A percentile compares a stretch with the other conserved stretches of the same genome.
Evolutionary conservation across 2,113 vertebrate species (phyloP).

Genomic region (Rhynchomys soricoides): DNA sequence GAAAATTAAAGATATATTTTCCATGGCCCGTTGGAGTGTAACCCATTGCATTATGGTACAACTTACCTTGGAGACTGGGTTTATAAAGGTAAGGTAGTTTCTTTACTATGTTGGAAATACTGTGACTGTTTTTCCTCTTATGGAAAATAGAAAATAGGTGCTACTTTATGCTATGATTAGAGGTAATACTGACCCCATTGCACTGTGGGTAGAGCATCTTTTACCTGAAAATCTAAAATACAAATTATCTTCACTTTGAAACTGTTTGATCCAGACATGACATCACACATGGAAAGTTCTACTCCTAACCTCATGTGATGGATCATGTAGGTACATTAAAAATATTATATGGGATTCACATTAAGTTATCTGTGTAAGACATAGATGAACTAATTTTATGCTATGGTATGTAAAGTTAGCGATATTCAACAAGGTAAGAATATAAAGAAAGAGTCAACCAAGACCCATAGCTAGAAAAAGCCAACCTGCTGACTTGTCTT

Average conservation of each 20-base stretch:
- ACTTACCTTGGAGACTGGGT: background rate
- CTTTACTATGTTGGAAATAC: background rate
- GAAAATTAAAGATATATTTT: background rate
- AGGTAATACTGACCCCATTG: background rate
- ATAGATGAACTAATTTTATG: background rate
- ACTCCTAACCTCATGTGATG: background rate
- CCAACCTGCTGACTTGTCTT: background rate
- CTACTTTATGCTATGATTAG: background rate
- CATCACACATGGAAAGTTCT: background rate
- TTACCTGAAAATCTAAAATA: background rate
- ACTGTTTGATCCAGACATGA: background rate
- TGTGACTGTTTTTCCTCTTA: background rate
- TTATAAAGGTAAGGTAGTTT: background rate
- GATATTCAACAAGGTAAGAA: background rate
- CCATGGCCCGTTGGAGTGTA: background rate
- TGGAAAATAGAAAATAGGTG: background rate
- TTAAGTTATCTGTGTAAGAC: background rate
- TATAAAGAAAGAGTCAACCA: background rate
- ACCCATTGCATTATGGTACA: background rate
- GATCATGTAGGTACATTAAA: background rate
- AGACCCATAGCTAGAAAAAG: background rate
- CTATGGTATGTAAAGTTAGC: background rate
- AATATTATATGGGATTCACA: background rate
- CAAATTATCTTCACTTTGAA: background rate
- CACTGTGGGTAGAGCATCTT: background rate